Conservation (phyloP, 2,113 vertebrate species). For the Petaurus breviceps region DNA sequence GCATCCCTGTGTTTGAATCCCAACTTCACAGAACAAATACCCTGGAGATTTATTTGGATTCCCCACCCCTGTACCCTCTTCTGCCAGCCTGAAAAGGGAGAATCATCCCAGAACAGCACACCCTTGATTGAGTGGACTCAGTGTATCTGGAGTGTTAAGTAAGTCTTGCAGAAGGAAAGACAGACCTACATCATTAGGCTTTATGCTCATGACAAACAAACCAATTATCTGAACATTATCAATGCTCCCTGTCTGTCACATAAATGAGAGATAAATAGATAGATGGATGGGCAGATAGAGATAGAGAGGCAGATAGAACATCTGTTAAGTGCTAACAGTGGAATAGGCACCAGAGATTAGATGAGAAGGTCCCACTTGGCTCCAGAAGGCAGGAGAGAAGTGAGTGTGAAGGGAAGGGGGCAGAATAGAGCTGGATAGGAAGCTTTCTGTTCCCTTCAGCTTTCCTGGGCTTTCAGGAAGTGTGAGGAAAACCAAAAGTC, state of each 20-base stretch:
- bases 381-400: background rate
- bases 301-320: background rate
- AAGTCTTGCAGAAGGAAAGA: background rate
- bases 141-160: no score
- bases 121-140: background rate
- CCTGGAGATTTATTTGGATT: no score
- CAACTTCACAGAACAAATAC: no score
- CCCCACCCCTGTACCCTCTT: background rate
- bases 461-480: no score
- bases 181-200: background rate
- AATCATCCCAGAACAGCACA: background rate
- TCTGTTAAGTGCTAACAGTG: no score
- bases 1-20: no score
- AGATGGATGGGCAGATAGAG: no score
- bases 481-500: background rate
- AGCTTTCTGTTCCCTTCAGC: background rate
- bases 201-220: background rate
- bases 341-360: background rate
- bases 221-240: background rate
- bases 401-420: background rate
- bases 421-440: background rate
- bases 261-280: background rate
- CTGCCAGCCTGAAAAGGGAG: background rate
- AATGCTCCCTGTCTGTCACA: background rate
- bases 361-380: background rate